Conservation (phyloP, 2,888 invertebrate species). For the Andrena chrysosceles region DNA sequence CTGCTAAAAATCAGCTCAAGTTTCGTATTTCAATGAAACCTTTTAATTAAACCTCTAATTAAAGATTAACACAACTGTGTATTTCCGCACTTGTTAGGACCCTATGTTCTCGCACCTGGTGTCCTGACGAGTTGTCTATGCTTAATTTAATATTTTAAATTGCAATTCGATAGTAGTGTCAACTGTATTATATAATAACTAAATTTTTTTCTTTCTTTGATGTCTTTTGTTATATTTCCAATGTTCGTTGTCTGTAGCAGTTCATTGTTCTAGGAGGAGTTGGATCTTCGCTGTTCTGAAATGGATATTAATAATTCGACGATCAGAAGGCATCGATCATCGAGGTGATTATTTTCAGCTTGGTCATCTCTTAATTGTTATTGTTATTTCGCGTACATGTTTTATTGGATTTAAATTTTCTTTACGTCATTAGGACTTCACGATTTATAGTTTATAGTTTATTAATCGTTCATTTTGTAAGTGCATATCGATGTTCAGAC, state of each 20-base stretch:
- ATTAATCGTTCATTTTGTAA: slow-evolving; percentile 1
- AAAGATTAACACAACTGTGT: background rate
- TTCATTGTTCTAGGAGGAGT: slow-evolving; percentile 81
- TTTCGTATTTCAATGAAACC: background rate
- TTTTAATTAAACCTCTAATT: background rate
- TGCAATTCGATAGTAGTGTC: background rate
- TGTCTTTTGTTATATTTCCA: slow-evolving; percentile 51
- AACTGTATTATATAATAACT: background rate
- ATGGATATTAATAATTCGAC: slow-evolving; percentile 78
- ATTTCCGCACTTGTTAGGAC: slow-evolving; percentile 56
- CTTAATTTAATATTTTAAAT: background rate
- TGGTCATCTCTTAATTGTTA: background rate
- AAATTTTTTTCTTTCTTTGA: background rate
- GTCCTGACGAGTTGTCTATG: slow-evolving; percentile 59
- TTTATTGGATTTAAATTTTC: background rate
- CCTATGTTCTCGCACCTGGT: slow-evolving; percentile 62
- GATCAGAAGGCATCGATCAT: slow-evolving; percentile 78
- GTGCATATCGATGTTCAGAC: slow-evolving; percentile 71
- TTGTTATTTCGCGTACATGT: too few relatives aligned
- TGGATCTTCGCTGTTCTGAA: slow-evolving; percentile 81
- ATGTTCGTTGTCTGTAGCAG: slow-evolving; percentile 78
- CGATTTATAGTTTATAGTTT: background rate
- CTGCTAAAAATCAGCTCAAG: background rate
- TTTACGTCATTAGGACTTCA: background rate
- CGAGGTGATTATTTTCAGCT: slow-evolving; percentile 76